Base-by-base conservation (phyloP, 1,140 invertebrate genomes). In the Bombus vancouverensis region DNA sequence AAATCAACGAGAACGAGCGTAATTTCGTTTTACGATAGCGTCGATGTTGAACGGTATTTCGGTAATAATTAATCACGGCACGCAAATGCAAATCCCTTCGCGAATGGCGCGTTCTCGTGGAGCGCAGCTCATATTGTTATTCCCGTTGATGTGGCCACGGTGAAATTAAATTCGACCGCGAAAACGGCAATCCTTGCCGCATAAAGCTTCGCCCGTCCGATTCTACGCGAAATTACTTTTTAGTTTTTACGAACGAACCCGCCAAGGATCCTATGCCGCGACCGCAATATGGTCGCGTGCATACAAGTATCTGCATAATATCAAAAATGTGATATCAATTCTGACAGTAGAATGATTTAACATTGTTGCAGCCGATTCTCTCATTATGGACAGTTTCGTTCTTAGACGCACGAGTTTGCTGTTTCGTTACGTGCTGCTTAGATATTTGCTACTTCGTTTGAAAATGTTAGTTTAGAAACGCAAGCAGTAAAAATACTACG, bases 121-220 rank as follows among this genome's bases (percentile, higher is more conserved):
- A 53, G 25, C 39, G 42, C 34, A 2, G 42, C 42, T 53, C 42
- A 39, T 71, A 72, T 81, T 81, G 70, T 72, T 81, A 72, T 42
- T 72, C n/a, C 44, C 79, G 79, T 72, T 59, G 79, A 81, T 73
- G 28, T 66, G 70, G 28, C 53, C 44, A 18, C 8, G 28, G n/a
- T 37, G 62, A 78, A 83, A 83, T 83, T 83, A 83, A 83, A 75
- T 83, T 39, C 72, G 12, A 42, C 81, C 22, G 32, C 72, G 72
- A 62, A 62, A 53, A 83, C 32, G 71, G 42, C 42, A 47, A 83
- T 83, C 42, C 71, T 66, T 28, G 32, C 25, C 32, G 42, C 59
- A 34, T 44, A 68, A 74, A 47, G 39, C 25, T 6, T 37, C 80
- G 53, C 44, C 3, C 39, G 39, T 73, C 34, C 37, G 39, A 34